Evolutionary conservation across 1,140 invertebrate genomes (phyloP).

Genomic region (Pissodes strobi): DNA sequence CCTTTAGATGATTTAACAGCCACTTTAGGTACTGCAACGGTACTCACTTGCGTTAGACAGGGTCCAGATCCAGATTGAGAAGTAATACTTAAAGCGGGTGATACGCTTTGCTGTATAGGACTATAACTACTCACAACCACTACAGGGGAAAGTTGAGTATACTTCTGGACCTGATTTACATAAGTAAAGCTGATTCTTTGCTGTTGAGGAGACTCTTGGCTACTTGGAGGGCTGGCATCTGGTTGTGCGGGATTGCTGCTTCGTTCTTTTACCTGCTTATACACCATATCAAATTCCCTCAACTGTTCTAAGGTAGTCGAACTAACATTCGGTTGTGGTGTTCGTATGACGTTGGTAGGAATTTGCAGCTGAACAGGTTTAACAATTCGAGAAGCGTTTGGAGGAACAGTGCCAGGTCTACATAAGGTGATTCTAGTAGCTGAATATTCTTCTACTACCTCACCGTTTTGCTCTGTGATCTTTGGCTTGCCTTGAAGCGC

Average conservation of each 20-base stretch:
- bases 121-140: slow-evolving; percentile 65
- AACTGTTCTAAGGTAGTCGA: slow-evolving; percentile 74
- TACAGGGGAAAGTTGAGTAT: slow-evolving; percentile 61
- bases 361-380: slow-evolving; percentile 62
- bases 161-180: slow-evolving; percentile 60
- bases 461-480: slow-evolving; percentile 46
- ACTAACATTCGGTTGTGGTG: slow-evolving; percentile 54
- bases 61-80: slow-evolving; percentile 63
- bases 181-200: slow-evolving; percentile 57
- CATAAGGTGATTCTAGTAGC: slow-evolving; percentile 33
- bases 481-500: slow-evolving; percentile 52
- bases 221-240: slow-evolving; percentile 34
- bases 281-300: slow-evolving; percentile 79
- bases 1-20: slow-evolving; percentile 61
- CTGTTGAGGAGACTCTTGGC: slow-evolving; percentile 34
- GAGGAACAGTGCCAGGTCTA: slow-evolving; percentile 14
- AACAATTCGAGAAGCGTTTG: slow-evolving; percentile 56
- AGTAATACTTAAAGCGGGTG: slow-evolving; percentile 63
- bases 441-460: slow-evolving; percentile 41
- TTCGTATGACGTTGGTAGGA: slow-evolving; percentile 62
- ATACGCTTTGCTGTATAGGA: slow-evolving; percentile 61
- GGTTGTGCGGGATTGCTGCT: slow-evolving; percentile 55
- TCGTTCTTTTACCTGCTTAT: slow-evolving; percentile 77
- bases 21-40: slow-evolving; percentile 57
- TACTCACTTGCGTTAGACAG: slow-evolving; percentile 53